Evolutionary conservation across 2,888 invertebrate genomes (phyloP).

Genomic region (Eurytoma adleriae): DNA sequence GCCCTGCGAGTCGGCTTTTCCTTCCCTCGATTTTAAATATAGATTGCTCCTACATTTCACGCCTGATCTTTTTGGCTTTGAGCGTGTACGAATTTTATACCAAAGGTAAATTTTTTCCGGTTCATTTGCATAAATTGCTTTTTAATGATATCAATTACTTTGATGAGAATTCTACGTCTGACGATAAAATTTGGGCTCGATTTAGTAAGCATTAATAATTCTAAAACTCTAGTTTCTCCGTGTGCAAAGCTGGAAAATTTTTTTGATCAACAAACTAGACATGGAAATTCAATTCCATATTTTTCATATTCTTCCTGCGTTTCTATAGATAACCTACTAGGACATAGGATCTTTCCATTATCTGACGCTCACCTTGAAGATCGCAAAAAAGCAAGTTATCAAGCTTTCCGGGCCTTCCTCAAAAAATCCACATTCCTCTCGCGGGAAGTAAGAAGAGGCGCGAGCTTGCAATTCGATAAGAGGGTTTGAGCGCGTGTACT

Average conservation of each 20-base stretch:
- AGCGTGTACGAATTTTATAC: too few species aligned
- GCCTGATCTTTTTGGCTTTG: too few species aligned
- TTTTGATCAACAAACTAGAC: constrained; percentile 1
- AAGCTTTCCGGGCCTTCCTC: background rate
- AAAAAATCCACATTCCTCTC: constrained; percentile 33
- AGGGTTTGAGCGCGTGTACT: background rate
- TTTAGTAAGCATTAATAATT: too few species aligned
- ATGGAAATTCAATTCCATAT: constrained; percentile 26
- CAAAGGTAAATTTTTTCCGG: too few species aligned
- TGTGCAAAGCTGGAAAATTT: background rate
- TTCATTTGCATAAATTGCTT: too few species aligned
- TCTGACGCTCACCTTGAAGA: background rate
- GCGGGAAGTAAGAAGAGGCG: background rate
- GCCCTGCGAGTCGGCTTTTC: background rate
- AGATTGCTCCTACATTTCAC: too few species aligned
- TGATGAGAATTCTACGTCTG: too few species aligned
- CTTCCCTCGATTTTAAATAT: too few species aligned
- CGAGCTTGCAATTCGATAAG: constrained; percentile 41
- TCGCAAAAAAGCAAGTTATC: constrained; percentile 18
- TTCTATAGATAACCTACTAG: background rate
- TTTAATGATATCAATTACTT: too few species aligned
- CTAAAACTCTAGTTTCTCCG: too few species aligned
- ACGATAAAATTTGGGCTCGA: too few species aligned
- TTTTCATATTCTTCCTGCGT: background rate
- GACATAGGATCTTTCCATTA: constrained; percentile 13